Conservation (phyloP, 1,140 invertebrate species). For the Dinoponera quadriceps region DNA sequence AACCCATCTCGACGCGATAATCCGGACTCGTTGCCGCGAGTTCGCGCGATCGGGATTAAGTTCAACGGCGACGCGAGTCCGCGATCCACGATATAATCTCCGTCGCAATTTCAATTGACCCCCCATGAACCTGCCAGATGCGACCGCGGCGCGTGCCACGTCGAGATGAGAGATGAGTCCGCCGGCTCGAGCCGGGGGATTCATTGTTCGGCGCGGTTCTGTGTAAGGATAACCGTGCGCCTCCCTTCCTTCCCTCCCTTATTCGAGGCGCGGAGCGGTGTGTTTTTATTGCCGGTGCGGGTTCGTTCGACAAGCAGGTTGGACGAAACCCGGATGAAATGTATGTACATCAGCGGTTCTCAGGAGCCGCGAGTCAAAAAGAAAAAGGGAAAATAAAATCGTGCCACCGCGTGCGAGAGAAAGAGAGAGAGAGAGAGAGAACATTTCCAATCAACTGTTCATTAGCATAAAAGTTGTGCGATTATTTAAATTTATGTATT, state of each 20-base stretch:
- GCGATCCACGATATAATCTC: conserved; percentile 54
- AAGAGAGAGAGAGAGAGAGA: not conserved
- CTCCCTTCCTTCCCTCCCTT: conserved; percentile 31
- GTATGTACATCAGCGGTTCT: conserved; percentile 48
- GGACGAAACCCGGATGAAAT: conserved; percentile 49
- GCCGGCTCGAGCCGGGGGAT: conserved; percentile 65
- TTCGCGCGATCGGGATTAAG: conserved; percentile 48
- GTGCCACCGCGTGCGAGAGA: not conserved
- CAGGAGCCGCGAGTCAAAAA: not conserved
- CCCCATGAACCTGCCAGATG: conserved; percentile 78
- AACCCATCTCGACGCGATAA: conserved; percentile 24
- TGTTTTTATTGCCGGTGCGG: conserved; percentile 57
- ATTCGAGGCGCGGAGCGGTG: conserved; percentile 20
- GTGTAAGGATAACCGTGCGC: conserved; percentile 45
- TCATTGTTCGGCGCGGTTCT: conserved; percentile 73
- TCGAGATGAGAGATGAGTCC: conserved; percentile 82
- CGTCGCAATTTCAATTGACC: conserved; percentile 66
- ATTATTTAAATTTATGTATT: not conserved
- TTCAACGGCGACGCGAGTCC: conserved; percentile 52
- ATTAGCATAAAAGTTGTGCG: not conserved
- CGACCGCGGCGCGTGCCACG: conserved; percentile 81
- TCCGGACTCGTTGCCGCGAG: conserved; percentile 12
- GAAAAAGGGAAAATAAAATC: too few species aligned
- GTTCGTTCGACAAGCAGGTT: conserved; percentile 62
- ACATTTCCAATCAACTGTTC: not conserved